phyloP scores from a whole-genome alignment of 2,113 vertebrate genomes.

The Quiscalus mexicanus region DNA sequence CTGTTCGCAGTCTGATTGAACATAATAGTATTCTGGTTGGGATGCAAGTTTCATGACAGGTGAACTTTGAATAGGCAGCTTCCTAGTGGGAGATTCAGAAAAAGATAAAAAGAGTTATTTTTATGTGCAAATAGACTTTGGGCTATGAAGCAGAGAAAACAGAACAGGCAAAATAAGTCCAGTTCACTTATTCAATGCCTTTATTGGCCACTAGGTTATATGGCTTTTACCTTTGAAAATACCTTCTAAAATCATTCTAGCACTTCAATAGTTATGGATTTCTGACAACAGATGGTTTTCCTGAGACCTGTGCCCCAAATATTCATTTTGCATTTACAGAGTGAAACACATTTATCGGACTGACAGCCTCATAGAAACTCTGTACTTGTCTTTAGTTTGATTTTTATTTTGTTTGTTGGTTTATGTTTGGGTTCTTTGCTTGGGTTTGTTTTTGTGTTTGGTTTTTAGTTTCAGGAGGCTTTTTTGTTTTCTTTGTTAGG shows the following conservation, averaged over 20 bases:
- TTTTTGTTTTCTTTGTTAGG: not conserved
- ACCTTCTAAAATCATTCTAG: not conserved
- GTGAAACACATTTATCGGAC: not conserved
- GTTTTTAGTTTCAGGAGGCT: not conserved
- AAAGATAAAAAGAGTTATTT: not conserved
- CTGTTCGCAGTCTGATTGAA: not conserved
- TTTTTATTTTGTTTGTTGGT: not conserved
- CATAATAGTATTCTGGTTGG: not conserved
- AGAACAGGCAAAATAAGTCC: not conserved
- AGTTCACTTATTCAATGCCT: not conserved
- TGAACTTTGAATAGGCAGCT: not conserved
- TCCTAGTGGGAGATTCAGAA: not conserved
- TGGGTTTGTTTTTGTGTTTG: not conserved
- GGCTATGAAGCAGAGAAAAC: not conserved
- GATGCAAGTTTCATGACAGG: not conserved
- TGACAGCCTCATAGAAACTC: not conserved
- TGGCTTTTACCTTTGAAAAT: not conserved
- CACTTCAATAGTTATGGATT: not conserved
- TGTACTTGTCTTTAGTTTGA: not conserved
- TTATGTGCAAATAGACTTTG: not conserved
- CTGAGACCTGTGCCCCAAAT: not conserved
- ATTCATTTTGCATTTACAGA: not conserved
- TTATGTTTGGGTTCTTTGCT: not conserved
- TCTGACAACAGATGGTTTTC: not conserved
- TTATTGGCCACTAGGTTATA: not conserved